These are phyloP conservation scores for Nesospiza acunhae DNA, from an alignment of 2,113 vertebrate genomes.

Conservation along the genomic window DNA sequence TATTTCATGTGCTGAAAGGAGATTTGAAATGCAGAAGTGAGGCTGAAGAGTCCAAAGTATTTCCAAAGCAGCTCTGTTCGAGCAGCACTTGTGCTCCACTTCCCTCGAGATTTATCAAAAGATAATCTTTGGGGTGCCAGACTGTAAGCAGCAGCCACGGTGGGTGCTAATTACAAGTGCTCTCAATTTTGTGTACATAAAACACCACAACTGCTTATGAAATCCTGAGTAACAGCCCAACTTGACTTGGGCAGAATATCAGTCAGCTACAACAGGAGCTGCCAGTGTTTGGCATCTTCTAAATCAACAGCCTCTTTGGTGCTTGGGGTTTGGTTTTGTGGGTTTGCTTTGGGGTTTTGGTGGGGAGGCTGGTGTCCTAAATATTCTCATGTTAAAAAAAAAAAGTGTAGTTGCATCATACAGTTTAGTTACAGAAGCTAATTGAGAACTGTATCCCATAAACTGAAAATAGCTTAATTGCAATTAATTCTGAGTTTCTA, in stretches of 20 bases:
- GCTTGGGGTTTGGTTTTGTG: neutral
- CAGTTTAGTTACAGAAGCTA: neutral
- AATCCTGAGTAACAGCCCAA: neutral
- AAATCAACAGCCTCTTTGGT: neutral
- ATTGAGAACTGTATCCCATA: neutral
- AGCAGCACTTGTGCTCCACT: constrained; percentile 9
- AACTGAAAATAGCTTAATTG: neutral
- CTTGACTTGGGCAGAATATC: constrained; percentile 35
- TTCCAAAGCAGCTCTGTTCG: constrained; percentile 39
- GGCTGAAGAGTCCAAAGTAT: constrained; percentile 24
- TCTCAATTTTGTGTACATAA: constrained; percentile 36
- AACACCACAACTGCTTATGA: constrained; percentile 31
- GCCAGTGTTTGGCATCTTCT: neutral
- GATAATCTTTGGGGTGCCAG: constrained; percentile 39
- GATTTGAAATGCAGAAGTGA: constrained; percentile 52
- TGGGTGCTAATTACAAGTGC: constrained; percentile 23
- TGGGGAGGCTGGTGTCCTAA: neutral
- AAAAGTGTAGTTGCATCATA: neutral
- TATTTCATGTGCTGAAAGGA: constrained; percentile 51
- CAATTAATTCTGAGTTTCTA: neutral
- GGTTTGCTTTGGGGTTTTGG: neutral
- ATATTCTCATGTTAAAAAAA: neutral
- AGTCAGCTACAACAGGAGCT: constrained; percentile 18
- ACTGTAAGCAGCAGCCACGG: neutral
- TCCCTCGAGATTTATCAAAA: neutral